These are phyloP conservation scores for Serinus canaria DNA, from an alignment of 2,113 vertebrate species.

Conservation along the genomic window DNA sequence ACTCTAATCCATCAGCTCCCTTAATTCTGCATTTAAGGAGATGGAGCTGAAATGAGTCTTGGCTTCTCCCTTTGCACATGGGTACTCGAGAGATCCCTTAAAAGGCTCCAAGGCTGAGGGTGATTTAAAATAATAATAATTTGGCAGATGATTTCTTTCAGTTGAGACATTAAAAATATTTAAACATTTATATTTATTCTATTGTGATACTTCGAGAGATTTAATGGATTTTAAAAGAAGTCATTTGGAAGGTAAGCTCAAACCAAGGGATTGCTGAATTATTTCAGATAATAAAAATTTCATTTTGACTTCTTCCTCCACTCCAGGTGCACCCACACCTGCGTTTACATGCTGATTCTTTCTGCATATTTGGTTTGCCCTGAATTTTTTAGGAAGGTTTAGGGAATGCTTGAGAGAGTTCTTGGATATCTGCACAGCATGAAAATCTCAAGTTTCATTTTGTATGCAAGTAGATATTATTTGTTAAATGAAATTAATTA, in stretches of 20 bases:
- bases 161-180: neutral
- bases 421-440: neutral
- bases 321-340: neutral
- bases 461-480: neutral
- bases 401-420: neutral
- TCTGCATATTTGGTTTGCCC: neutral
- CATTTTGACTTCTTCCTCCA: neutral
- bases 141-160: neutral
- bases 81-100: neutral
- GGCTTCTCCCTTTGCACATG: neutral
- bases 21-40: conserved; percentile 4
- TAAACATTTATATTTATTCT: neutral
- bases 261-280: neutral
- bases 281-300: neutral
- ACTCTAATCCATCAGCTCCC: neutral
- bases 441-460: neutral
- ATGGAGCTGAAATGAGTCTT: neutral
- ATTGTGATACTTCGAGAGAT: neutral
- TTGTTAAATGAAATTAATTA: neutral
- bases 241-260: neutral
- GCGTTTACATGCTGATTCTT: neutral
- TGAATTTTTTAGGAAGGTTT: neutral
- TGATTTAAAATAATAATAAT: neutral
- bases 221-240: neutral
- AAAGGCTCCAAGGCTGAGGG: neutral